A percentile compares a stretch with the other conserved stretches of the same genome.
These are phyloP conservation scores for Anguilla pacifica DNA, from an alignment of 2,797 vertebrate species.

Conservation along the genomic window DNA sequence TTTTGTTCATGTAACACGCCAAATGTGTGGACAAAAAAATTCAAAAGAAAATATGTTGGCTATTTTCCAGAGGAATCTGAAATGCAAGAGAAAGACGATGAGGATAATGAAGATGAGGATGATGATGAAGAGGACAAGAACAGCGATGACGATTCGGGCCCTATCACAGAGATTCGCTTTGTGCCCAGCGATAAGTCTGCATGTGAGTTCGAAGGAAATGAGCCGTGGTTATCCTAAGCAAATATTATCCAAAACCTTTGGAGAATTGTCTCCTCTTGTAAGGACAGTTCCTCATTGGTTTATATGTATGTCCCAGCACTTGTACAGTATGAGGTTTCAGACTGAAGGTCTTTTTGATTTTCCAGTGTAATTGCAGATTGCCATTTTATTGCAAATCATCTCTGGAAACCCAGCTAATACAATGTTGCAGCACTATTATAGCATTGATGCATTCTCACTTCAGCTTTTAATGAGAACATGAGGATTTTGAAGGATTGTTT, in stretches of 20 bases:
- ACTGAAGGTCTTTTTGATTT: too few relatives aligned
- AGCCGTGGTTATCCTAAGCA: not conserved
- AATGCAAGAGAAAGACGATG: slow-evolving; percentile 77
- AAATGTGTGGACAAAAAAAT: not conserved
- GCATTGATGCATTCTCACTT: too few relatives aligned
- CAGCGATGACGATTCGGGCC: slow-evolving; percentile 72
- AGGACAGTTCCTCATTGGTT: too few relatives aligned
- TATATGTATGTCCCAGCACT: too few relatives aligned
- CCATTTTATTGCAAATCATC: too few relatives aligned
- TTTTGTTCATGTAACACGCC: not conserved
- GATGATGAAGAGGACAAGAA: slow-evolving; percentile 67
- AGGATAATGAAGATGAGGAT: slow-evolving; percentile 70
- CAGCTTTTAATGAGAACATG: too few relatives aligned
- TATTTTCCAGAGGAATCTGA: slow-evolving; percentile 32
- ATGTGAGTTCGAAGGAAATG: slow-evolving; percentile 67
- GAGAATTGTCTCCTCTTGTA: not conserved
- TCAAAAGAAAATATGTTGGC: not conserved
- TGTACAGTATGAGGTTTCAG: too few relatives aligned
- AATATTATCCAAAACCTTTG: not conserved
- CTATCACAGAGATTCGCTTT: slow-evolving; percentile 91
- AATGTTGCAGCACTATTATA: too few relatives aligned
- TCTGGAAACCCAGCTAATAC: too few relatives aligned
- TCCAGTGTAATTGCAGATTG: too few relatives aligned
- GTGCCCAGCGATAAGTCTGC: slow-evolving; percentile 89
- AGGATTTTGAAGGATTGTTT: too few relatives aligned